Conservation (phyloP, 2,888 invertebrate species). For the Brachylomia viminalis region DNA sequence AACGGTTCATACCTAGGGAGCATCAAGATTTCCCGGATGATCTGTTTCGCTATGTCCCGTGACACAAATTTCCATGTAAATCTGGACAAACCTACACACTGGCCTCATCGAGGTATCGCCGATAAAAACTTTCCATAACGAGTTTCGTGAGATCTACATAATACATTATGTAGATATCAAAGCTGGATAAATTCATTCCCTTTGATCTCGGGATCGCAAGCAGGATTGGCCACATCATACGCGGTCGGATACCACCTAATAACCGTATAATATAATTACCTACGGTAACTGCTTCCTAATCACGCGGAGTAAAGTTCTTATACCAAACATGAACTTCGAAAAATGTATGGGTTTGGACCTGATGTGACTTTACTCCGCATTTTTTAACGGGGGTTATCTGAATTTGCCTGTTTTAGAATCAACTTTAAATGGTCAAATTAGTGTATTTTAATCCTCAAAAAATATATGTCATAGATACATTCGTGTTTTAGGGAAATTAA, state of each 20-base stretch:
- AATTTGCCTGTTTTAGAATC: background rate
- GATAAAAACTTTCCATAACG: background rate
- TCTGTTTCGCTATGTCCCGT: background rate
- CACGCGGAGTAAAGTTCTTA: background rate
- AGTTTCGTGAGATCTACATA: background rate
- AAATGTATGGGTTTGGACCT: no score
- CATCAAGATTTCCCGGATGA: background rate
- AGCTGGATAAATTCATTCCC: background rate
- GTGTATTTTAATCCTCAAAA: background rate
- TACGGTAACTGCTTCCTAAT: background rate
- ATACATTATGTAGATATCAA: background rate
- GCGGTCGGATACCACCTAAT: background rate
- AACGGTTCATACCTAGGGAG: background rate
- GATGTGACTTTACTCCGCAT: background rate
- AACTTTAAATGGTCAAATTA: no score
- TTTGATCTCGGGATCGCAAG: slow-evolving; percentile 17
- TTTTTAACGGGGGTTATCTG: background rate
- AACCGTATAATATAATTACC: background rate
- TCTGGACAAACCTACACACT: background rate
- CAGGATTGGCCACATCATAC: slow-evolving; percentile 10
- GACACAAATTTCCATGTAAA: background rate
- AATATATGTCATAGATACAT: background rate
- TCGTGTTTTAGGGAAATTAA: background rate
- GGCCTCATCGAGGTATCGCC: background rate
- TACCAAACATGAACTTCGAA: background rate